Conservation (phyloP, 2,888 invertebrate genomes). For the Pelosia muscerda region DNA sequence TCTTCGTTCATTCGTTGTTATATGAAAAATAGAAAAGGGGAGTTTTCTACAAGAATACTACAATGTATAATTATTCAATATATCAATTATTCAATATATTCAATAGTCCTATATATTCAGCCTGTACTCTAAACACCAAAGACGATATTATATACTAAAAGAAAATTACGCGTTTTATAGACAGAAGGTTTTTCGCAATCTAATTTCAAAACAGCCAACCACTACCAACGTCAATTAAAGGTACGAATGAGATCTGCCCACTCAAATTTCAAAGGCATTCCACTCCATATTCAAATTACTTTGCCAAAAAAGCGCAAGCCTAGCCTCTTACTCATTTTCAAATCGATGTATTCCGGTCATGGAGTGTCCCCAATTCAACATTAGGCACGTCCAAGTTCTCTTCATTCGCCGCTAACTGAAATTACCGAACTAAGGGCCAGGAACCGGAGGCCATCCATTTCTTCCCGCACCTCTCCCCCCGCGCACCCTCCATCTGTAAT, state of each 20-base stretch:
- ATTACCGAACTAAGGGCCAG: constrained; percentile 66
- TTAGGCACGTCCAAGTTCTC: constrained; percentile 59
- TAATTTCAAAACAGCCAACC: not conserved
- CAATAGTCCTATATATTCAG: too few species aligned
- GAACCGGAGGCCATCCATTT: constrained; percentile 65
- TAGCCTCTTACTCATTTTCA: constrained; percentile 24
- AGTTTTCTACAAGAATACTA: too few species aligned
- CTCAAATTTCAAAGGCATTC: constrained; percentile 9
- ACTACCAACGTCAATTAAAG: not conserved
- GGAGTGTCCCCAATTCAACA: constrained; percentile 51
- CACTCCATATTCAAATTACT: constrained; percentile 15
- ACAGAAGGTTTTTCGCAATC: not conserved
- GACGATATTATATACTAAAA: not conserved
- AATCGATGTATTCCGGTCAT: constrained; percentile 38
- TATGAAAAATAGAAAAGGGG: too few species aligned
- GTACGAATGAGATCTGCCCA: not conserved
- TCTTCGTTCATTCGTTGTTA: too few species aligned
- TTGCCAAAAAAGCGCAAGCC: constrained; percentile 17
- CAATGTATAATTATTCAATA: too few species aligned
- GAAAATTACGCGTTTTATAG: not conserved
- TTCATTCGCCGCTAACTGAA: constrained; percentile 68
- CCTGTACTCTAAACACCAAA: too few species aligned
- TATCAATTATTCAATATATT: too few species aligned
- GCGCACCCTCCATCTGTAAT: constrained; percentile 54
- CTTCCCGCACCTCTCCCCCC: constrained; percentile 45